Evolutionary conservation across 64 coral and sea anemone genomes (phyloP), one percentile per base, ranked within the genome.

Genomic region (Montipora cactus): DNA sequence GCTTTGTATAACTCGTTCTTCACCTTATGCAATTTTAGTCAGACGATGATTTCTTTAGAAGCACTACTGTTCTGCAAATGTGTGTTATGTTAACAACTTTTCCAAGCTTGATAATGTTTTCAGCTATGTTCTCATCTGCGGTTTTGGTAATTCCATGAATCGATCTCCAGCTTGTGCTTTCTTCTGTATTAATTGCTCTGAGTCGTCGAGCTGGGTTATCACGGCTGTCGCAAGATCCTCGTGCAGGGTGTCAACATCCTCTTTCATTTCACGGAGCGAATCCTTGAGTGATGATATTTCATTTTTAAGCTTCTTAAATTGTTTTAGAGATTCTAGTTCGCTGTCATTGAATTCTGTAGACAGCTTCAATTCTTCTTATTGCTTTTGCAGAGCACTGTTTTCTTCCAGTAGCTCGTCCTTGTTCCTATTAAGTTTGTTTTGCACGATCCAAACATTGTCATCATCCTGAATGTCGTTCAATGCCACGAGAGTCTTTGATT

Each of bases 331-430:
- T 68, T 68, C 66, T 68, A 68, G 14, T 68, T 68, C 19, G 66
- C 66, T 68, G 66, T 68, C 18, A 18, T 68, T 68, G 19, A 74
- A 74, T 5, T 74, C 70, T 74, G 25, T 25, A 22, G 21, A 74
- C 8, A 9, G n/a, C 70, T 74, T 74, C 22, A 74, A 74, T 74
- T 74, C 70, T 74, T 74, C 70, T 8, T 74, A 74, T 21, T 74
- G 20, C 70, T 28, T 25, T 74, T 21, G 0, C 21, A 74, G 8
- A 74, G 21, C 70, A 74, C 70, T 3, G 70, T 25, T 74, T 74
- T 74, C 70, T 74, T 74, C 70, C 19, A 74, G 25, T 74, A 74
- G 19, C 22, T 74, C 2, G n/a, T 74, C n/a, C 8, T 19, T 74
- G 19, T 74, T 28, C 70, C 21, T 25, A 8, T 20, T n/a, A 37